Percentiles rank a stretch among this genome's conserved stretches.
Evolutionary conservation across 2,888 invertebrate species (phyloP).

Genomic region (Eulithis prunata): DNA sequence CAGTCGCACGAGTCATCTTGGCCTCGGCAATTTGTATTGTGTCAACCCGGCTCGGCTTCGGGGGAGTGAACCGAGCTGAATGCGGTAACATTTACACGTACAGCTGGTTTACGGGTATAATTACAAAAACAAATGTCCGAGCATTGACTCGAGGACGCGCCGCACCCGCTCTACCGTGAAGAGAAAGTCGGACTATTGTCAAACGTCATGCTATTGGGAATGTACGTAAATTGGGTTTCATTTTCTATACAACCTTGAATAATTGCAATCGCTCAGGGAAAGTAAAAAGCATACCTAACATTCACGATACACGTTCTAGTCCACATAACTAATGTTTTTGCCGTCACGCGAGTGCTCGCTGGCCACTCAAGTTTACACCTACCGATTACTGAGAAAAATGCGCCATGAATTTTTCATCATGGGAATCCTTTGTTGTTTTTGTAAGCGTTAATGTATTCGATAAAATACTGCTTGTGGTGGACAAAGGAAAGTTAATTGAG

Average conservation of each 20-base stretch:
- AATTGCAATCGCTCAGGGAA: constrained; percentile 47
- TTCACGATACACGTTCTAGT: constrained; percentile 38
- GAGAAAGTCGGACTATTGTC: constrained; percentile 62
- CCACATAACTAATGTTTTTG: constrained; percentile 37
- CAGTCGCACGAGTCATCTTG: constrained; percentile 45
- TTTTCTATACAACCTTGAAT: constrained; percentile 63
- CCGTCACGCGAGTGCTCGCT: constrained; percentile 36
- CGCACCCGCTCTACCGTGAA: constrained; percentile 62
- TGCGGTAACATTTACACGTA: constrained; percentile 51
- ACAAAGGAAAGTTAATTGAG: constrained; percentile 25
- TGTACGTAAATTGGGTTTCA: constrained; percentile 66
- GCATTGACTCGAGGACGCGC: constrained; percentile 60
- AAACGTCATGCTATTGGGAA: constrained; percentile 55
- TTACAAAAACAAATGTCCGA: constrained; percentile 57
- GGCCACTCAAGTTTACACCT: constrained; percentile 33
- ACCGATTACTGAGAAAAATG: constrained; percentile 36
- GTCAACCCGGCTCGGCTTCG: constrained; percentile 44
- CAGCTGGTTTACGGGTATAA: constrained; percentile 47
- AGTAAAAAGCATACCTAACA: constrained; percentile 37
- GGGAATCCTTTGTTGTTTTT: constrained; percentile 19
- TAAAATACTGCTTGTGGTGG: constrained; percentile 21
- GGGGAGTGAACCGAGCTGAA: constrained; percentile 48
- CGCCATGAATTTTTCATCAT: constrained; percentile 31
- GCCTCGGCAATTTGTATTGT: constrained; percentile 49
- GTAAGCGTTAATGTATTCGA: constrained; percentile 12